Percentiles rank a stretch among this genome's conserved stretches.
Conservation (phyloP, 2,797 vertebrate species). For the Cyclopterus lumpus region DNA sequence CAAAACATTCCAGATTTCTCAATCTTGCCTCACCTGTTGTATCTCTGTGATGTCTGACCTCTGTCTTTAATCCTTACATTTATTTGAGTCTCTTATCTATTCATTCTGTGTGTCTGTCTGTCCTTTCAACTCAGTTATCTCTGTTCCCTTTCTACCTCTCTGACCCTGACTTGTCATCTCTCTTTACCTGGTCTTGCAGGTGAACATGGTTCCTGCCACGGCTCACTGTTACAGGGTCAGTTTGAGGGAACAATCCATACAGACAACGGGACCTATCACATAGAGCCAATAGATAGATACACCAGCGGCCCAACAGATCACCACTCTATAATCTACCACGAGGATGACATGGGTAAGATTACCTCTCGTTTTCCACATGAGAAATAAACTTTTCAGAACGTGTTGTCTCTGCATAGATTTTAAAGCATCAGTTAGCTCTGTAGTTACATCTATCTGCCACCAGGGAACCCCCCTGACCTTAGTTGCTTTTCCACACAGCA, state of each 20-base stretch:
- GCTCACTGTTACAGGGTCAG: conserved; percentile 83
- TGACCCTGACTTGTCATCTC: conserved; percentile 19
- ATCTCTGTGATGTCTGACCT: background rate
- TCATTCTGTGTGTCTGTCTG: background rate
- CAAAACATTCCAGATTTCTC: background rate
- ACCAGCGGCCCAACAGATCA: conserved; percentile 53
- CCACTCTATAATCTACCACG: conserved; percentile 88
- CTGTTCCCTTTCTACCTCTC: background rate
- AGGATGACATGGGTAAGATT: conserved; percentile 85
- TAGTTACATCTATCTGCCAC: background rate
- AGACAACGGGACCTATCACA: conserved; percentile 82
- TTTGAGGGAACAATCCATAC: conserved; percentile 87
- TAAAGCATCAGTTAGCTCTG: background rate
- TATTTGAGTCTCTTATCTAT: background rate
- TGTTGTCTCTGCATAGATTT: background rate
- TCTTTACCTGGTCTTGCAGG: conserved; percentile 65
- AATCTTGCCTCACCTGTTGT: background rate
- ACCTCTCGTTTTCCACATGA: background rate
- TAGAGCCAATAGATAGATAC: conserved; percentile 79
- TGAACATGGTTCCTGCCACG: conserved; percentile 84
- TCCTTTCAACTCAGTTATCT: background rate
- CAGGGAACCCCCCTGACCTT: background rate
- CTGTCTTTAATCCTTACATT: background rate
- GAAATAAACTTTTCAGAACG: background rate
- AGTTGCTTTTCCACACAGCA: conserved; percentile 15